These are phyloP conservation scores for Psilanteris sp. DNA, from an alignment of 1,140 invertebrate genomes.

Conservation along the genomic window DNA sequence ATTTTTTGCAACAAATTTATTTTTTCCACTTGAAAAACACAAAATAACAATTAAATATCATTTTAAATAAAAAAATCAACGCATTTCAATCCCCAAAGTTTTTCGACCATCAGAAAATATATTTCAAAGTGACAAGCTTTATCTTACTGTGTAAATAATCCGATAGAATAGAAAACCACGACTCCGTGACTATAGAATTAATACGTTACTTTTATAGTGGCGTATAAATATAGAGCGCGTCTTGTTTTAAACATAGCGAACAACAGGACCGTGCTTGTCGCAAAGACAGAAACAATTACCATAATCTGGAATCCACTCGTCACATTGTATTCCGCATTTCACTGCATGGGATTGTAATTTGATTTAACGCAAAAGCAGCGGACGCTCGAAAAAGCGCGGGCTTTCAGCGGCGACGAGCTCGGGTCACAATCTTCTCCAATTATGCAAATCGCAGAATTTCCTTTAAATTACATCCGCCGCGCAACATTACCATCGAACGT, in stretches of 20 bases:
- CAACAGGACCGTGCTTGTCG: not conserved
- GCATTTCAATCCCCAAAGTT: too few relatives aligned
- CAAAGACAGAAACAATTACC: conserved; percentile 6
- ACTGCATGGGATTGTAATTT: conserved; percentile 20
- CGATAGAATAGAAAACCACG: too few relatives aligned
- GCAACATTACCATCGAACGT: conserved; percentile 61
- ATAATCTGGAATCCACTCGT: conserved; percentile 16
- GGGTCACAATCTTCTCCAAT: conserved; percentile 62
- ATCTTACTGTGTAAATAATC: too few relatives aligned
- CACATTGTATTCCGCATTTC: conserved; percentile 2
- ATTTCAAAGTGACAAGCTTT: too few relatives aligned
- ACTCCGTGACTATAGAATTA: too few relatives aligned
- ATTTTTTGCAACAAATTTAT: too few relatives aligned
- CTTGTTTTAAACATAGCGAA: not conserved
- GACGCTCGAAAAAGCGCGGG: conserved; percentile 15
- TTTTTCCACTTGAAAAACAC: too few relatives aligned
- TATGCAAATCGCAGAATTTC: conserved; percentile 70
- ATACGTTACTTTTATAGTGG: too few relatives aligned
- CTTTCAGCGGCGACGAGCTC: not conserved
- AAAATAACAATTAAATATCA: too few relatives aligned
- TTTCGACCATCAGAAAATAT: too few relatives aligned
- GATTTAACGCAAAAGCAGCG: conserved; percentile 4
- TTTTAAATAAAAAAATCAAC: too few relatives aligned
- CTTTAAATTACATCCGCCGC: conserved; percentile 65
- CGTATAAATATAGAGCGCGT: not conserved